These are phyloP conservation scores for Zonitis immaculata DNA, from an alignment of 2,888 invertebrate species.

Conservation along the genomic window DNA sequence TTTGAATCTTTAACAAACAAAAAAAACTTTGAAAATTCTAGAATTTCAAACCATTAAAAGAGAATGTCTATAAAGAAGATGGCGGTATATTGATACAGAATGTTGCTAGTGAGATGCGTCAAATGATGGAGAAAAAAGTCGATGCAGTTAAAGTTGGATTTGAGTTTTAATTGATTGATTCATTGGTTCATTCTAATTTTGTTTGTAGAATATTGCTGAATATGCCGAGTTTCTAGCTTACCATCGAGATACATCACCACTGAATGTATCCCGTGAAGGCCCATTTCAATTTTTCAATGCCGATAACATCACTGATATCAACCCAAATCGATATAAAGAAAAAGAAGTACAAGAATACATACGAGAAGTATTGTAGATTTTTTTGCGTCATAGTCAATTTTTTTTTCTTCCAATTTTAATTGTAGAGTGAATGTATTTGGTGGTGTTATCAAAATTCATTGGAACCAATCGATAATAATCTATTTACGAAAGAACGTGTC, in stretches of 20 bases:
- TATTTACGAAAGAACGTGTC: slow-evolving; percentile 16
- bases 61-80: slow-evolving; percentile 28
- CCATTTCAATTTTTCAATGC: slow-evolving; percentile 65
- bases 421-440: slow-evolving; percentile 33
- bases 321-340: slow-evolving; percentile 30
- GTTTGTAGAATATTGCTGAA: slow-evolving; percentile 39
- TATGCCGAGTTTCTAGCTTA: slow-evolving; percentile 42
- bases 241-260: slow-evolving; percentile 27
- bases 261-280: slow-evolving; percentile 39
- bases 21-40: too few relatives aligned
- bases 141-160: slow-evolving; percentile 74
- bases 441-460: slow-evolving; percentile 26
- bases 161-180: slow-evolving; percentile 32
- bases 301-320: slow-evolving; percentile 56
- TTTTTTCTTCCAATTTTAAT: slow-evolving; percentile 2
- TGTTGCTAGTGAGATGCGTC: slow-evolving; percentile 74
- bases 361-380: too few relatives aligned
- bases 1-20: too few relatives aligned
- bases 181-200: not conserved
- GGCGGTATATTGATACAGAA: slow-evolving; percentile 71
- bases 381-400: too few relatives aligned
- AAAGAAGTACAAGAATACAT: slow-evolving; percentile 27
- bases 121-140: slow-evolving; percentile 81
- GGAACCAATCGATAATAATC: slow-evolving; percentile 20
- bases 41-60: slow-evolving; percentile 33